Evolutionary conservation across 2,797 vertebrate species (phyloP).

Genomic region (Thunnus albacares): DNA sequence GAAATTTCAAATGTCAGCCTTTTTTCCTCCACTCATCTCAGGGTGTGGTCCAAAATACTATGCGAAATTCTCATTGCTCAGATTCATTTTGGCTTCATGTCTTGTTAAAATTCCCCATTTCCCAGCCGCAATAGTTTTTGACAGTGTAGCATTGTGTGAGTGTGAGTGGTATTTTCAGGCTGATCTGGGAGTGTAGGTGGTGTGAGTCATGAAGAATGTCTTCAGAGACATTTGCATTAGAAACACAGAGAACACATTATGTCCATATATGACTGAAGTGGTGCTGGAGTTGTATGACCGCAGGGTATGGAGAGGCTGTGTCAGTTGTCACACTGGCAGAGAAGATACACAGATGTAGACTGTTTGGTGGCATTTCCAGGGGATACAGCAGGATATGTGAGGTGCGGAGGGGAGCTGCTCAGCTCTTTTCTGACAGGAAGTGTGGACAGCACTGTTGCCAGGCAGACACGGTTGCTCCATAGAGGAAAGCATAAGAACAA

Average conservation of each 20-base stretch:
- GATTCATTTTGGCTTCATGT: conserved; percentile 66
- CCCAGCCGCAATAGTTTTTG: conserved; percentile 58
- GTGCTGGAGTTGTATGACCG: conserved; percentile 37
- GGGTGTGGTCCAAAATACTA: conserved; percentile 70
- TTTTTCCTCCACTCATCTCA: conserved; percentile 45
- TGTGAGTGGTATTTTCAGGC: conserved; percentile 66
- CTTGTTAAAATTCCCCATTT: conserved; percentile 58
- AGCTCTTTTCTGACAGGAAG: conserved; percentile 30
- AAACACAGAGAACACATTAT: conserved; percentile 77
- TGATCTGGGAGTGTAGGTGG: conserved; percentile 78
- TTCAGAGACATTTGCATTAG: conserved; percentile 66
- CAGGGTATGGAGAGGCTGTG: conserved; percentile 54
- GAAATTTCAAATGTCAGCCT: conserved; percentile 34
- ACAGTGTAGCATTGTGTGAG: conserved; percentile 72
- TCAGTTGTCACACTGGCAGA: conserved; percentile 38
- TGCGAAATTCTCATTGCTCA: conserved; percentile 61
- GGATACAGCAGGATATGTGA: conserved; percentile 48
- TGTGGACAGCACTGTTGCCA: conserved; percentile 34
- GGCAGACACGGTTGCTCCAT: conserved; percentile 22
- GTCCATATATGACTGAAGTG: conserved; percentile 61
- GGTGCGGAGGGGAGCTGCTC: conserved; percentile 12
- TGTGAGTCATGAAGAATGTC: conserved; percentile 79
- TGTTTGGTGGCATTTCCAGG: conserved; percentile 62
- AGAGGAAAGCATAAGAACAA: conserved; percentile 11
- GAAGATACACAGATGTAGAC: conserved; percentile 46